A percentile compares a stretch with the other conserved stretches of the same genome.
Evolutionary conservation across 2,797 vertebrate species (phyloP).

Genomic region (Tympanoctomys barrerae): DNA sequence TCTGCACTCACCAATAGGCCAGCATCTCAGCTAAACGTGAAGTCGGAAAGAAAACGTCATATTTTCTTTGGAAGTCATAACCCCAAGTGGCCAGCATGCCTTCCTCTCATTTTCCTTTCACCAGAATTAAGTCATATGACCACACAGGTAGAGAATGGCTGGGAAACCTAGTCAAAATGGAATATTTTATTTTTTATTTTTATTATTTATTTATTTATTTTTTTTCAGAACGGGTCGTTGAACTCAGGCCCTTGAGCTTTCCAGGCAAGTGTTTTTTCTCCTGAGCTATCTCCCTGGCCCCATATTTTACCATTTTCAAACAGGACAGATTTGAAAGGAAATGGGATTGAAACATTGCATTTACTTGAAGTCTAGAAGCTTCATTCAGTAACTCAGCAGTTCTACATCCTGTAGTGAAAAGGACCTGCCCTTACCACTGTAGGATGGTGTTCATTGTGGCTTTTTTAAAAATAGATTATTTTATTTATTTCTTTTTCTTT

Average conservation of each 20-base stretch:
- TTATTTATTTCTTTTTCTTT: no score
- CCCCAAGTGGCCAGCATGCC: not conserved
- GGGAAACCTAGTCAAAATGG: not conserved
- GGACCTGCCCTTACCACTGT: no score
- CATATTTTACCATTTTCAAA: not conserved
- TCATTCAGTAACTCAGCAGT: no score
- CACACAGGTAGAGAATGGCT: not conserved
- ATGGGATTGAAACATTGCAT: not conserved
- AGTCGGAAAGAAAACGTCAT: not conserved
- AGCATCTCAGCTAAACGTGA: not conserved
- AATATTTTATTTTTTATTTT: not conserved
- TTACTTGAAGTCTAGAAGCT: no score
- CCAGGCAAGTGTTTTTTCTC: no score
- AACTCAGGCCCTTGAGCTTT: no score
- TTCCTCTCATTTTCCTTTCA: not conserved
- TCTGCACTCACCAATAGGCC: not conserved
- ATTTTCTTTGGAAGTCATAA: slow-evolving; percentile 7
- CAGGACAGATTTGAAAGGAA: not conserved
- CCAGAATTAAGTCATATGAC: not conserved
- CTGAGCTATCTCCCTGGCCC: no score
- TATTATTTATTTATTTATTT: no score
- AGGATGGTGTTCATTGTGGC: no score
- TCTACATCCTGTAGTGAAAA: no score
- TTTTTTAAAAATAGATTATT: no score
- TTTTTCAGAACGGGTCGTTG: no score